Conservation (phyloP, 1,140 invertebrate genomes). For the Reticulitermes speratus region DNA sequence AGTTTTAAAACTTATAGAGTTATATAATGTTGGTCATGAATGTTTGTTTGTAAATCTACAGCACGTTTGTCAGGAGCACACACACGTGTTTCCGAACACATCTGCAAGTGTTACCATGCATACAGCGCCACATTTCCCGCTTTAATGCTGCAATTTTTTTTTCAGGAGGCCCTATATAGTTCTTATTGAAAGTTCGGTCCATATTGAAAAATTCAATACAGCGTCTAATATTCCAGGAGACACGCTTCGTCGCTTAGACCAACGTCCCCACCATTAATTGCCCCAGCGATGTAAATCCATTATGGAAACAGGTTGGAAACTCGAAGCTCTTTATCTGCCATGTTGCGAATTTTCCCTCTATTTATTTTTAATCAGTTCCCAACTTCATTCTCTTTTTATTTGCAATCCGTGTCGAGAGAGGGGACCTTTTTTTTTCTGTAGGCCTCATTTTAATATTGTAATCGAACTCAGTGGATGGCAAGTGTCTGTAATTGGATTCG, state of each 20-base stretch:
- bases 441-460: constrained; percentile 13
- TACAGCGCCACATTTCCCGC: too few species aligned
- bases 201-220: constrained; percentile 1
- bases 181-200: background rate
- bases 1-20: too few species aligned
- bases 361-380: constrained; percentile 16
- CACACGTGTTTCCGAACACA: too few species aligned
- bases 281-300: background rate
- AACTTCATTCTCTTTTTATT: constrained; percentile 17
- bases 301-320: background rate
- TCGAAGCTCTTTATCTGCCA: background rate
- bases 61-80: too few species aligned
- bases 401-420: background rate
- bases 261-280: background rate
- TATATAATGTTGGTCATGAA: too few species aligned
- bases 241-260: background rate
- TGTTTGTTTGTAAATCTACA: too few species aligned
- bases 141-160: too few species aligned
- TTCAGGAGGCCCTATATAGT: too few species aligned
- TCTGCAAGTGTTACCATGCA: too few species aligned
- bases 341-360: background rate
- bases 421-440: background rate
- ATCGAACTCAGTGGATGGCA: background rate
- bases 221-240: background rate
- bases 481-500: background rate